Conservation (phyloP, 2,113 vertebrate genomes). For the Poecile atricapillus region DNA sequence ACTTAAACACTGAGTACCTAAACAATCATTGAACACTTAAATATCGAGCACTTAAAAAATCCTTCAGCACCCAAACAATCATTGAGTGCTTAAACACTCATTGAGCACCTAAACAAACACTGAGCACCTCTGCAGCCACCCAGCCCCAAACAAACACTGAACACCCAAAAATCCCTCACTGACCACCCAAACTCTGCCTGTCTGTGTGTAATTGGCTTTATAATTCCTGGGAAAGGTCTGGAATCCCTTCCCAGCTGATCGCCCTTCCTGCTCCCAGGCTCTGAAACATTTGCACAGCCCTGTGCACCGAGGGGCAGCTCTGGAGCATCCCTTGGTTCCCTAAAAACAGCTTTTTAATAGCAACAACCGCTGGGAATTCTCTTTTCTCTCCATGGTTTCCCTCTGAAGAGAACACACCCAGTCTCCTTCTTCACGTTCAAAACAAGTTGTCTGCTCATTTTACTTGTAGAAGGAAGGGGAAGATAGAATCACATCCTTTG, state of each 20-base stretch:
- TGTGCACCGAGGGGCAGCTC: neutral
- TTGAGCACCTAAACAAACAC: neutral
- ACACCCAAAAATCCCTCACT: too few species aligned
- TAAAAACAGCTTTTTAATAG: neutral
- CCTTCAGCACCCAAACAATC: neutral
- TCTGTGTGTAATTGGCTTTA: accelerated
- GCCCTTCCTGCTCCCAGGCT: neutral
- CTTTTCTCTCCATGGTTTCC: neutral
- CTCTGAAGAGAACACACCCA: neutral
- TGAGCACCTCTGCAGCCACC: neutral
- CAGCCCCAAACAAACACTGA: neutral
- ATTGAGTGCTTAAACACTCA: neutral
- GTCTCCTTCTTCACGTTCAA: neutral
- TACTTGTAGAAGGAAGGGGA: neutral
- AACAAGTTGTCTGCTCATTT: neutral
- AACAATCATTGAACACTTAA: too few species aligned
- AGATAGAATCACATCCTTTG: neutral
- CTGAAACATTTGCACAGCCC: neutral
- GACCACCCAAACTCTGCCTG: accelerated
- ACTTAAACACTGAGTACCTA: too few species aligned
- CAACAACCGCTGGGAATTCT: neutral
- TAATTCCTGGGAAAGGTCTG: neutral
- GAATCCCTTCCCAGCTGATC: neutral
- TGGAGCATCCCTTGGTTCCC: neutral
- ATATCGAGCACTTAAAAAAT: too few species aligned